phyloP scores from a whole-genome alignment of 2,888 invertebrate species.

The Dione vanillae region DNA sequence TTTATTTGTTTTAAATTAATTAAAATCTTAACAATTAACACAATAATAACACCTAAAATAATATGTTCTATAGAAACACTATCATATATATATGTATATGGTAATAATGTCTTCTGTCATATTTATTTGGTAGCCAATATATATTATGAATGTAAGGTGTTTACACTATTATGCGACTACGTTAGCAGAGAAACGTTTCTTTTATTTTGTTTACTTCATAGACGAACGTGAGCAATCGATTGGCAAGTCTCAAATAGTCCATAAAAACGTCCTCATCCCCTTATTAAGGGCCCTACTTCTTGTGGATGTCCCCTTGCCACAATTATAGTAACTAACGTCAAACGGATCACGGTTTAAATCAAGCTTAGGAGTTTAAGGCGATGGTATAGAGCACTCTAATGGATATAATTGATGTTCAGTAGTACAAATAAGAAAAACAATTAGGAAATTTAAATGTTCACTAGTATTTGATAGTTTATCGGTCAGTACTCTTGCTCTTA shows the following conservation, averaged over 20 bases:
- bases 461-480: no score
- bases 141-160: no score
- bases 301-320: constrained; percentile 52
- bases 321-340: constrained; percentile 68
- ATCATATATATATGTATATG: no score
- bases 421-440: constrained; percentile 16
- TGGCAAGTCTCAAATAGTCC: constrained; percentile 58
- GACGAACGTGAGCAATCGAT: constrained; percentile 54
- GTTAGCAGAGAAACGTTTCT: no score
- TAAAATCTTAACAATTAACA: no score
- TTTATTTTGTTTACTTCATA: background rate
- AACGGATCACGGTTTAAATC: constrained; percentile 56
- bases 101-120: no score
- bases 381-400: constrained; percentile 28
- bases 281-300: constrained; percentile 56
- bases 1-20: background rate
- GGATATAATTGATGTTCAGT: constrained; percentile 26
- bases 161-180: no score
- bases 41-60: no score
- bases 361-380: constrained; percentile 47
- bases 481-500: background rate
- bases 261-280: constrained; percentile 56
- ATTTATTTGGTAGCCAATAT: no score
- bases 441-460: no score
- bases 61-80: no score